Evolutionary conservation across 2,888 invertebrate species (phyloP).

Genomic region (Dasypolia templi): DNA sequence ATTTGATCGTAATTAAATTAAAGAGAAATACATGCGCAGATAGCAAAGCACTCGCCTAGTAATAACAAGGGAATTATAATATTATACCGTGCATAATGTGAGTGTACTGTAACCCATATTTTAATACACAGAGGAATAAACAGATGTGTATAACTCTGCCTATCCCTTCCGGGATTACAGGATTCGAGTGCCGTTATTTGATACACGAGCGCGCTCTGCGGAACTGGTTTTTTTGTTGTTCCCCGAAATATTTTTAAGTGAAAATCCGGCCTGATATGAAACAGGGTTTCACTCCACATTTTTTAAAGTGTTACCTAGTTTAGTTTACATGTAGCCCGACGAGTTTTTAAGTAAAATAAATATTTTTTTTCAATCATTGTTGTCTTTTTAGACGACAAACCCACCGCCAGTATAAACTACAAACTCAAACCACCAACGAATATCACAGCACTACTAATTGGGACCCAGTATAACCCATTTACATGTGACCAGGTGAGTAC

Average conservation of each 20-base stretch:
- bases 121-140: not conserved
- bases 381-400: not conserved
- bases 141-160: not conserved
- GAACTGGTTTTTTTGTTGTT: conserved; percentile 26
- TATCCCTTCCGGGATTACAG: not conserved
- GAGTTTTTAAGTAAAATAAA: no score
- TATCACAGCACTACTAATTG: not conserved
- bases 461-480: not conserved
- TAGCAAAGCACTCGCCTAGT: no score
- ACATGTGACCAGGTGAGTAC: not conserved
- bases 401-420: not conserved
- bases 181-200: conserved; percentile 3
- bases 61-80: not conserved
- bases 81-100: not conserved
- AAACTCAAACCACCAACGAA: not conserved
- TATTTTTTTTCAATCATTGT: not conserved
- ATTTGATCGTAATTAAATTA: not conserved
- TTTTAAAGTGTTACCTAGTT: not conserved
- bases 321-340: not conserved
- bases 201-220: not conserved
- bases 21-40: not conserved
- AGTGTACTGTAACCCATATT: not conserved
- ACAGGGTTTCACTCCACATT: not conserved
- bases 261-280: conserved; percentile 16
- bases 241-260: conserved; percentile 26